phyloP scores from a whole-genome alignment of 2,888 invertebrate species.

The Cylloceria caligata region DNA sequence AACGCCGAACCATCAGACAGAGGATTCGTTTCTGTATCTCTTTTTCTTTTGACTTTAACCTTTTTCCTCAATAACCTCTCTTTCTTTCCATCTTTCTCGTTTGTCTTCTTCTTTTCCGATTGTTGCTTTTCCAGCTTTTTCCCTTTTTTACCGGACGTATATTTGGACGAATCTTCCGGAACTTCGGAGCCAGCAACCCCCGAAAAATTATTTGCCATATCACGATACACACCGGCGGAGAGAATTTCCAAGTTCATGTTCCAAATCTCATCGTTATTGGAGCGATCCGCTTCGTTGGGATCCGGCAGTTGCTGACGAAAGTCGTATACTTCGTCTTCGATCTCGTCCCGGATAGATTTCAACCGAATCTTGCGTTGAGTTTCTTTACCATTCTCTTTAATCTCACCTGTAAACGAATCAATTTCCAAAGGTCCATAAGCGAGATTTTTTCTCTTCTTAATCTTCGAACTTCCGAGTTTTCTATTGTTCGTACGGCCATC shows the following conservation, averaged over 20 bases:
- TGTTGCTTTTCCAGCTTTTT: slow-evolving; percentile 34
- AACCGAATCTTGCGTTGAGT: background rate
- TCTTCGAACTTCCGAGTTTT: slow-evolving; percentile 23
- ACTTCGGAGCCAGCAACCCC: slow-evolving; percentile 56
- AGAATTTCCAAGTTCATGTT: slow-evolving; percentile 54
- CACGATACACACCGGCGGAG: slow-evolving; percentile 62
- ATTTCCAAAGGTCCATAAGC: background rate
- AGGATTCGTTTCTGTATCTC: slow-evolving; percentile 29
- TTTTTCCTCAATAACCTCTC: slow-evolving; percentile 1
- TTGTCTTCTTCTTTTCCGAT: slow-evolving; percentile 39
- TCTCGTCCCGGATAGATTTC: slow-evolving; percentile 25
- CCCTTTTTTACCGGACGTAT: slow-evolving; percentile 33
- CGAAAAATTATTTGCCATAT: slow-evolving; percentile 70
- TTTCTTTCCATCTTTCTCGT: slow-evolving; percentile 41
- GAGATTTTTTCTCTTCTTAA: slow-evolving; percentile 8
- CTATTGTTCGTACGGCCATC: slow-evolving; percentile 15
- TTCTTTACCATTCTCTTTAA: slow-evolving; percentile 1
- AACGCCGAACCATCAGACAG: background rate
- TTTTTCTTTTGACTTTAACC: slow-evolving; percentile 30
- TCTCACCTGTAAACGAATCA: slow-evolving; percentile 14
- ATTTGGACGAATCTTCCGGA: background rate
- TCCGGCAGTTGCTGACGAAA: slow-evolving; percentile 58
- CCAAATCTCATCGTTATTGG: slow-evolving; percentile 68
- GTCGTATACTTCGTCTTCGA: slow-evolving; percentile 63
- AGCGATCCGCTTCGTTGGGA: slow-evolving; percentile 58